Evolutionary conservation across 2,113 vertebrate genomes (phyloP), one percentile per base, ranked within the genome.

Genomic region (Centropristis striata): DNA sequence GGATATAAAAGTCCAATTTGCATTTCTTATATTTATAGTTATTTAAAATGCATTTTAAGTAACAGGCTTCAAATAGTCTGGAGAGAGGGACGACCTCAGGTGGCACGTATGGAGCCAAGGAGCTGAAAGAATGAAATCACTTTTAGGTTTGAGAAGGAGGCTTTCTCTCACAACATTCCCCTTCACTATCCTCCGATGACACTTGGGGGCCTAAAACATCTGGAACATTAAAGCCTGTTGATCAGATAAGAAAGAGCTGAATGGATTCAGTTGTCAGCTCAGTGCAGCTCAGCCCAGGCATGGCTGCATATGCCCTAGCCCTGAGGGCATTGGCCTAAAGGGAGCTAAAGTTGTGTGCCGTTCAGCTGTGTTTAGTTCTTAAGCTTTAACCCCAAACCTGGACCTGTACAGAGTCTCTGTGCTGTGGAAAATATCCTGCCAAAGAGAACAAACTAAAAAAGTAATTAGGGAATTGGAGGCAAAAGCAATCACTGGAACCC

Each of bases 201-300:
- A 46, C 32, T 42, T 53, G 5, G 21, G 25, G 16, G 46, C 16
- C 25, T n/a, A 4, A 32, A 46, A 63, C 61, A 65, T 65, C 44
- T 28, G 11, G 42, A 25, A n/a, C 42, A 20, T 47, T 65, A 20
- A 47, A 47, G 44, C 42, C 25, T 32, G 25, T 32, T 65, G 6
- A 47, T 65, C 42, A 47, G 16, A 47, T 12, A 32, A 42, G 14
- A 44, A 61, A n/a, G 42, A 44, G 41, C 23, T 11, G 41, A 63
- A 50, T 8, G 57, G 36, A 71, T 18, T 71, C n/a, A 14, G 16
- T 18, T 50, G 69, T 36, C 54, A 51, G 74, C 50, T 60, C 68
- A 59, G 25, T 41, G 28, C 47, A 13, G n/a, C 46, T 42, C 16
- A 49, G 18, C 23, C 32, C 39, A 61, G 39, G n/a, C 25, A 23